Evolutionary conservation across 2,797 vertebrate species (phyloP).

Genomic region (Lagorchestes hirsutus): DNA sequence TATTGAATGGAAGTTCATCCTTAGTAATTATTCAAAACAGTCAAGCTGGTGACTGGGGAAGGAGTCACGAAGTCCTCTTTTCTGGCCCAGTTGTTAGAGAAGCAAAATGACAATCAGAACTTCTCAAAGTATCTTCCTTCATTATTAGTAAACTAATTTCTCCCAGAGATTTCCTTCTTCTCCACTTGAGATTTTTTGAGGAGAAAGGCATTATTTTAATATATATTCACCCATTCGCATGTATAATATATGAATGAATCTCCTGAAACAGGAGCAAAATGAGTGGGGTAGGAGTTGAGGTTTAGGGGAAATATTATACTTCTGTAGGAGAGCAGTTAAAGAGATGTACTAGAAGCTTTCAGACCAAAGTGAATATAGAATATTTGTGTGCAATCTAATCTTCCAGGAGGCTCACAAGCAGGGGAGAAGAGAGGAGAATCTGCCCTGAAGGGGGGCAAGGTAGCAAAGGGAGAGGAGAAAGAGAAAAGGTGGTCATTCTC

Average conservation of each 20-base stretch:
- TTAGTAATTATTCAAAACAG: too few relatives aligned
- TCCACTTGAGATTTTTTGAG: conserved; percentile 7
- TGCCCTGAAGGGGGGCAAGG: background rate
- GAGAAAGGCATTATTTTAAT: background rate
- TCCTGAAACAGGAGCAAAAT: conserved; percentile 47
- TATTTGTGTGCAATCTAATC: conserved; percentile 51
- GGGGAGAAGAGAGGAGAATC: conserved; percentile 11
- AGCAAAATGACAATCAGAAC: fast-evolving
- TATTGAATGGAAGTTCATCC: too few relatives aligned
- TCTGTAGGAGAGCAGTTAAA: conserved; percentile 23
- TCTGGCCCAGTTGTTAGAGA: background rate
- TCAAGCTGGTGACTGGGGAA: background rate
- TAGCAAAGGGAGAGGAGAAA: background rate
- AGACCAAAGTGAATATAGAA: background rate
- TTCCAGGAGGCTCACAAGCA: background rate
- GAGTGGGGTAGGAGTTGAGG: background rate
- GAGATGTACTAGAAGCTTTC: conserved; percentile 53
- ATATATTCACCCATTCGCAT: conserved; percentile 34
- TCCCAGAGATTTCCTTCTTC: conserved; percentile 14
- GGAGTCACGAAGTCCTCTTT: background rate
- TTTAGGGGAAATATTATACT: background rate
- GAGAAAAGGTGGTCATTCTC: background rate
- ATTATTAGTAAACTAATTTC: background rate
- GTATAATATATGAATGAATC: background rate
- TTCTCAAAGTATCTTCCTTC: background rate